phyloP scores from a whole-genome alignment of 2,888 invertebrate species.

The Coelinius sp. region DNA sequence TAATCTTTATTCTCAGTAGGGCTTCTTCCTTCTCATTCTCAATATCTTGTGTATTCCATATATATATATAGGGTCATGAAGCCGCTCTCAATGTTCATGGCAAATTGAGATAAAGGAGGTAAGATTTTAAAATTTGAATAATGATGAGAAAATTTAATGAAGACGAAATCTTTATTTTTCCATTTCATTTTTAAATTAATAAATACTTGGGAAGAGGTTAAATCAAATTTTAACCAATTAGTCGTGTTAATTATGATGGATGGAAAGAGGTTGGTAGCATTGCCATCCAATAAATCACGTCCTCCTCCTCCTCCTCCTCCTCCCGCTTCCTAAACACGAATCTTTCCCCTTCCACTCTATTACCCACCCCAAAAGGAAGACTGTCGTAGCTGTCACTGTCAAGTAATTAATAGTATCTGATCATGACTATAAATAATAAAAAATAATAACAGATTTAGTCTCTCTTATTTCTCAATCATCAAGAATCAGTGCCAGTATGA shows the following conservation, averaged over 20 bases:
- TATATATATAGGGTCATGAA: no score
- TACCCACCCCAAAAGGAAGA: background rate
- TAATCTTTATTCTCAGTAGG: constrained; percentile 6
- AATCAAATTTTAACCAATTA: constrained; percentile 49
- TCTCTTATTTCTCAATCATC: background rate
- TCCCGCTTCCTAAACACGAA: background rate
- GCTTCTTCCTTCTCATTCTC: background rate
- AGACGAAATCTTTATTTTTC: no score
- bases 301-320: background rate
- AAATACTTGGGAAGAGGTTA: constrained; percentile 19
- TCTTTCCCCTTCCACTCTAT: constrained; percentile 13
- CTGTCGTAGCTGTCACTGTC: constrained; percentile 12
- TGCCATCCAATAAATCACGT: constrained; percentile 41
- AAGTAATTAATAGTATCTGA: constrained; percentile 14
- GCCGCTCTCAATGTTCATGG: no score
- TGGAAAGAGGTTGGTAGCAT: constrained; percentile 45
- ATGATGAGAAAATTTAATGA: no score
- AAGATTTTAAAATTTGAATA: no score
- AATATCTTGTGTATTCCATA: no score
- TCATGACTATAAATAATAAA: background rate
- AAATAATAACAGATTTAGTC: background rate
- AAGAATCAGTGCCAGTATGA: background rate
- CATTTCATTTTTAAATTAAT: no score
- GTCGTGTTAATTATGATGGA: constrained; percentile 50
- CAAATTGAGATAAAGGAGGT: no score